phyloP scores from a whole-genome alignment of 2,888 invertebrate species.

The Notocelia uddmanniana region DNA sequence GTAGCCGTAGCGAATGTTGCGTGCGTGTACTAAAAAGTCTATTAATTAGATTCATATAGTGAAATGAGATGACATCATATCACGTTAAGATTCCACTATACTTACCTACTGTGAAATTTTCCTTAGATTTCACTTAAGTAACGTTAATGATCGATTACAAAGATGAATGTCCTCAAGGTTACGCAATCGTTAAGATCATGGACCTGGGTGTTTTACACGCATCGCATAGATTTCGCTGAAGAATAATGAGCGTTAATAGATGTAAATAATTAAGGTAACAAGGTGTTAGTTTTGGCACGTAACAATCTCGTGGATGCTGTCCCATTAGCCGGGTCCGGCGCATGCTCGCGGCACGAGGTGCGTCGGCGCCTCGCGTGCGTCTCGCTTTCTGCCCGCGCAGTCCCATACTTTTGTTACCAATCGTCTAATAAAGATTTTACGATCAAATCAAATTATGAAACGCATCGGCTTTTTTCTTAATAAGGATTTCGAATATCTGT shows the following conservation, averaged over 20 bases:
- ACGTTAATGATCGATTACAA: slow-evolving; percentile 59
- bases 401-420: slow-evolving; percentile 49
- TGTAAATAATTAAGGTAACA: slow-evolving; percentile 16
- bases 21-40: slow-evolving; percentile 31
- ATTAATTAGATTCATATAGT: slow-evolving; percentile 51
- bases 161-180: slow-evolving; percentile 53
- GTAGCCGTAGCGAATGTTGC: slow-evolving; percentile 18
- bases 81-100: slow-evolving; percentile 54
- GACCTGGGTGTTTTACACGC: slow-evolving; percentile 10
- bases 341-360: slow-evolving; percentile 27
- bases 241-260: slow-evolving; percentile 12
- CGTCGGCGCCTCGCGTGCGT: slow-evolving; percentile 59
- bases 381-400: slow-evolving; percentile 68
- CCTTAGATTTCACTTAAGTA: slow-evolving; percentile 63
- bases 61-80: slow-evolving; percentile 61
- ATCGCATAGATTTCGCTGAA: slow-evolving; percentile 22
- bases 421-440: slow-evolving; percentile 52
- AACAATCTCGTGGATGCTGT: slow-evolving; percentile 47
- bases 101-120: slow-evolving; percentile 52
- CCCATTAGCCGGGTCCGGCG: slow-evolving; percentile 48
- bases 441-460: slow-evolving; percentile 62
- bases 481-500: slow-evolving; percentile 51
- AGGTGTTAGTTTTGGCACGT: slow-evolving; percentile 15
- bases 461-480: slow-evolving; percentile 52
- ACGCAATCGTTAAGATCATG: slow-evolving; percentile 33